Conservation (phyloP, 23 tunicate species). For the Botrylloides violaceus region DNA sequence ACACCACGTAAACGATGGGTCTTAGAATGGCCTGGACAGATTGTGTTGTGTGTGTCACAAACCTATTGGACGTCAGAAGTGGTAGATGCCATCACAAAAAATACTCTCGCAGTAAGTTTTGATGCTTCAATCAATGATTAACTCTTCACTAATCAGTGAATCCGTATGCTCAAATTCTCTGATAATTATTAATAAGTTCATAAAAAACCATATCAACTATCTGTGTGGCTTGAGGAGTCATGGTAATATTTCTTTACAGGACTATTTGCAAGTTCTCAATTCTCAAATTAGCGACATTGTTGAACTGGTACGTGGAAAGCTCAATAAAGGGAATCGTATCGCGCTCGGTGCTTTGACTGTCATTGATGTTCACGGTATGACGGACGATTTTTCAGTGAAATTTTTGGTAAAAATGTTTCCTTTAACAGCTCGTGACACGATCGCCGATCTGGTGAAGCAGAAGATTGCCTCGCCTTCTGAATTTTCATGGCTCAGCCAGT, state of each 20-base stretch:
- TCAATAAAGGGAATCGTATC: constrained; percentile 72
- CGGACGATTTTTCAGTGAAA: background rate
- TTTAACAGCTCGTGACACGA: constrained; percentile 71
- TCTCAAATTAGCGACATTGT: constrained; percentile 92
- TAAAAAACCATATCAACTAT: no score
- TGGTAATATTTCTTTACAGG: constrained; percentile 36
- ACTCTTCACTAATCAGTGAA: no score
- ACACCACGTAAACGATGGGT: constrained; percentile 75
- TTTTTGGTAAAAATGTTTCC: constrained; percentile 4
- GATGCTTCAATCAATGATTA: background rate
- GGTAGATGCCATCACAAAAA: constrained; percentile 79
- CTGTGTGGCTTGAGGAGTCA: no score
- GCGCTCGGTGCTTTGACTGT: constrained; percentile 85
- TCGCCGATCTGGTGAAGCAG: constrained; percentile 63
- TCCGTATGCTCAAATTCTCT: background rate
- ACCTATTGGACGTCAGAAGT: constrained; percentile 92
- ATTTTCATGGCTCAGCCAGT: constrained; percentile 87
- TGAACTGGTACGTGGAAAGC: constrained; percentile 83
- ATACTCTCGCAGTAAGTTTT: constrained; percentile 48
- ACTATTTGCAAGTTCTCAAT: constrained; percentile 66
- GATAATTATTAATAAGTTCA: no score
- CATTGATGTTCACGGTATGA: constrained; percentile 87
- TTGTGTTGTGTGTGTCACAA: constrained; percentile 80
- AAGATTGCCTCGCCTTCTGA: constrained; percentile 50
- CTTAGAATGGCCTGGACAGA: constrained; percentile 88